Percentiles rank a stretch among this genome's conserved stretches.
Conservation (phyloP, 2,113 vertebrate species). For the Gila orcuttii region DNA sequence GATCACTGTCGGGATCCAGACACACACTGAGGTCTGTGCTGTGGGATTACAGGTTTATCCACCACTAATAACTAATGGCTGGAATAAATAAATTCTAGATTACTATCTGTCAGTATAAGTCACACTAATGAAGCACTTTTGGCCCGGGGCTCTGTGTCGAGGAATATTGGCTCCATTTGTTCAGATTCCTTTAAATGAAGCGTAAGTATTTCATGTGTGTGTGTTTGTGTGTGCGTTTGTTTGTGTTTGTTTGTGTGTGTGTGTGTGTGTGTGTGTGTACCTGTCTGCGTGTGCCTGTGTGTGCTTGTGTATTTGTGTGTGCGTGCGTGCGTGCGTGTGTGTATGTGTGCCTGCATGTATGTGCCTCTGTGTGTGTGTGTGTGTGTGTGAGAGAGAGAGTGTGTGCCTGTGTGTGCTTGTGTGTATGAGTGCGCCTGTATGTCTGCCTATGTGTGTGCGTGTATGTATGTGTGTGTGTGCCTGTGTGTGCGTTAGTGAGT, state of each 20-base stretch:
- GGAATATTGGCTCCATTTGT: neutral
- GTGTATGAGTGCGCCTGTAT: neutral
- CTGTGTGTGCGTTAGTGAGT: too few relatives aligned
- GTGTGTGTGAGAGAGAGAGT: too few relatives aligned
- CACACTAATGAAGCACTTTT: conserved; percentile 6
- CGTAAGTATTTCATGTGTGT: neutral
- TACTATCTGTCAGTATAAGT: conserved; percentile 14
- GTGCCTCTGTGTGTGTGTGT: too few relatives aligned
- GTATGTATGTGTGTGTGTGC: too few relatives aligned
- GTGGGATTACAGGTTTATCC: neutral
- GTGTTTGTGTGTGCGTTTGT: neutral
- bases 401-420: too few relatives aligned
- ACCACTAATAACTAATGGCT: neutral
- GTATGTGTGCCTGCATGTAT: neutral
- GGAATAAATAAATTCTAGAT: conserved; percentile 11
- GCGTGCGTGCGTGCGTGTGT: too few relatives aligned
- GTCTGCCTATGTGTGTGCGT: too few relatives aligned
- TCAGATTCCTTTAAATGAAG: conserved; percentile 16
- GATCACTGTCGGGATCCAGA: neutral
- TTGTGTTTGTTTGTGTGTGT: neutral
- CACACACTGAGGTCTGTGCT: neutral
- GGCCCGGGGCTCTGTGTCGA: neutral
- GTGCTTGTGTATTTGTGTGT: neutral
- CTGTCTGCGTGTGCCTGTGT: neutral
- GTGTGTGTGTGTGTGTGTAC: neutral